phyloP scores from a whole-genome alignment of 1,140 invertebrate species.

The Drosophila burlai region DNA sequence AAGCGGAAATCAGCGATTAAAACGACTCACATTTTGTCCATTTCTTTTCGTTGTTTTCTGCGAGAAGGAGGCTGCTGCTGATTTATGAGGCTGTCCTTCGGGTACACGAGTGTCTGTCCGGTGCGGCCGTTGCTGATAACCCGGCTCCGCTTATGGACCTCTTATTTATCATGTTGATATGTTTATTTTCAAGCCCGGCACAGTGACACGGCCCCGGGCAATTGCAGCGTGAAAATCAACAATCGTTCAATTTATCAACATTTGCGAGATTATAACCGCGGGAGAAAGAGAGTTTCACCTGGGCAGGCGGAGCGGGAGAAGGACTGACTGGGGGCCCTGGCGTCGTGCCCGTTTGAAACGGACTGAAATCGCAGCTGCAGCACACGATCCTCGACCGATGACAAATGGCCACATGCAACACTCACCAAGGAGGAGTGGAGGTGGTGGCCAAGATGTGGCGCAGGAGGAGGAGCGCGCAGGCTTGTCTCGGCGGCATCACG shows the following conservation, averaged over 20 bases:
- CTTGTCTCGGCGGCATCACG: constrained; percentile 63
- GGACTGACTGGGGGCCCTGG: constrained; percentile 3
- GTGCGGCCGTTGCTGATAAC: constrained; percentile 51
- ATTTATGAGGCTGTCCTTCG: constrained; percentile 80
- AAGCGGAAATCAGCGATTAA: constrained; percentile 81
- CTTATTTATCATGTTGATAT: constrained; percentile 79
- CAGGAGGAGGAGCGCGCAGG: constrained; percentile 7
- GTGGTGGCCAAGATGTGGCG: constrained; percentile 37
- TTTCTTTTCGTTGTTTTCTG: constrained; percentile 17
- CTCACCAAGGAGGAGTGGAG: constrained; percentile 40
- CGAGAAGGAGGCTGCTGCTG: constrained; percentile 32
- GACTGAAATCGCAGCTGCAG: constrained; percentile 63
- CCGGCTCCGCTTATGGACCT: constrained; percentile 54
- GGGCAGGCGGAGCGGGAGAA: not conserved
- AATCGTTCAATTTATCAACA: constrained; percentile 79
- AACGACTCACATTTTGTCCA: constrained; percentile 54
- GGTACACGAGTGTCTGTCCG: constrained; percentile 46
- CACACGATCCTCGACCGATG: constrained; percentile 70
- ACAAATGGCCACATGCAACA: constrained; percentile 77
- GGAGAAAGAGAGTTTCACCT: constrained; percentile 33
- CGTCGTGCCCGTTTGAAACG: constrained; percentile 38
- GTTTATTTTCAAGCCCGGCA: constrained; percentile 69
- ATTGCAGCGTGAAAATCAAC: constrained; percentile 67
- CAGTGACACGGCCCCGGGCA: constrained; percentile 63
- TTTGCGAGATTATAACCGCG: constrained; percentile 46